Percentiles rank a stretch among this genome's conserved stretches.
phyloP scores from a whole-genome alignment of 2,888 invertebrate species.

The Tiphia femorata region DNA sequence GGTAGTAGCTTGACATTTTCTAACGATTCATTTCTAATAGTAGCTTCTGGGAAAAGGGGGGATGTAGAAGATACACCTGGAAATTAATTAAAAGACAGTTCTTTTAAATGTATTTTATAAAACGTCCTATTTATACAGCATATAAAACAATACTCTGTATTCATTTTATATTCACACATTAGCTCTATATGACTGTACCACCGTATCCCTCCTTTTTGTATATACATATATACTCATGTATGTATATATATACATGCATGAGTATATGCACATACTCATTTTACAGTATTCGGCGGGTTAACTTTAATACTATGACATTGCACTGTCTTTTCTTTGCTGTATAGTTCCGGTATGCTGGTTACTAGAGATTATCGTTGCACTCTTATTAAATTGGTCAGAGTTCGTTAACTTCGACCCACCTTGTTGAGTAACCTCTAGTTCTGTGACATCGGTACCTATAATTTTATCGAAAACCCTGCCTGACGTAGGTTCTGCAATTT shows the following conservation, averaged over 20 bases:
- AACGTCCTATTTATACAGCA: conserved; percentile 69
- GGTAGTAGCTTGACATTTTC: too few relatives aligned
- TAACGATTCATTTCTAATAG: neutral
- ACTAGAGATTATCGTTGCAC: conserved; percentile 24
- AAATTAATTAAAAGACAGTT: conserved; percentile 37
- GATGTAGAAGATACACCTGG: neutral
- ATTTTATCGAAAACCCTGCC: conserved; percentile 53
- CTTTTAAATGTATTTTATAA: conserved; percentile 69
- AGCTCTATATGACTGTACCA: conserved; percentile 66
- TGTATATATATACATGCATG: too few relatives aligned
- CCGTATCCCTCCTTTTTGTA: conserved; percentile 44
- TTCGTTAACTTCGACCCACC: conserved; percentile 47
- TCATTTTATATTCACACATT: conserved; percentile 68
- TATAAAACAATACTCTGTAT: conserved; percentile 70
- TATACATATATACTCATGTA: conserved; percentile 46
- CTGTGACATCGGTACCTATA: conserved; percentile 53
- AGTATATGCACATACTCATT: conserved; percentile 46
- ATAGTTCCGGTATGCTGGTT: conserved; percentile 33
- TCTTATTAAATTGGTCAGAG: conserved; percentile 52
- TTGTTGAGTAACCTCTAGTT: conserved; percentile 56
- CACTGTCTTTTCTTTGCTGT: conserved; percentile 49
- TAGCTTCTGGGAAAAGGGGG: neutral
- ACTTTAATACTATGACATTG: conserved; percentile 54
- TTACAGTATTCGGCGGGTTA: conserved; percentile 65
- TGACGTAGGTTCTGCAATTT: conserved; percentile 40